Percentiles rank a stretch among this genome's conserved stretches.
These are phyloP conservation scores for Periophthalmus modestus DNA, from an alignment of 2,113 vertebrate species.

Conservation along the genomic window DNA sequence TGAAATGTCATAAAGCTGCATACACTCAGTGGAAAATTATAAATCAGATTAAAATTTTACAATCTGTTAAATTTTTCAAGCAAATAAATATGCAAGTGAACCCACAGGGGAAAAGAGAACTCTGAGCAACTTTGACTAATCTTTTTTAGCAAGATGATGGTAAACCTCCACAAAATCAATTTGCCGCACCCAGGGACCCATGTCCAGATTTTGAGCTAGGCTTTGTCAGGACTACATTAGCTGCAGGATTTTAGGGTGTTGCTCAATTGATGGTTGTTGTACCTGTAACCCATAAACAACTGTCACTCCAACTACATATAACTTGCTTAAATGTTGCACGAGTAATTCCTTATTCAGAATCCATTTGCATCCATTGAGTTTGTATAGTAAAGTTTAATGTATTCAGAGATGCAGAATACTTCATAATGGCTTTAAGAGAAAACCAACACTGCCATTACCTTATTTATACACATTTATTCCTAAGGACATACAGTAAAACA, in stretches of 20 bases:
- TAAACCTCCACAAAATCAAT: neutral
- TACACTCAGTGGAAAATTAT: slow-evolving; percentile 2
- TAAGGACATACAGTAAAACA: neutral
- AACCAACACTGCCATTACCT: neutral
- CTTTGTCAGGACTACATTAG: no score
- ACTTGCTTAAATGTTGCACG: neutral
- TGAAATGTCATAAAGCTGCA: slow-evolving; percentile 6
- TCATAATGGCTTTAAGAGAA: neutral
- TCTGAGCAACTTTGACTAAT: slow-evolving; percentile 1
- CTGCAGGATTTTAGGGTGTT: no score
- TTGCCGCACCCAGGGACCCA: no score
- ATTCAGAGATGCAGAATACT: neutral
- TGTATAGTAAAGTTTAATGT: neutral
- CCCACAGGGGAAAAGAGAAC: neutral
- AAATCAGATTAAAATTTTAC: slow-evolving; percentile 6
- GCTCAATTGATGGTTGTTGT: no score
- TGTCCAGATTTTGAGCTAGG: no score
- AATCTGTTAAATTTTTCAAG: neutral
- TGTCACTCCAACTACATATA: neutral
- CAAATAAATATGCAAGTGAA: slow-evolving; percentile 6
- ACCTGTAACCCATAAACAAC: no score
- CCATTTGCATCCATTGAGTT: neutral
- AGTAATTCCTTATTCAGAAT: neutral
- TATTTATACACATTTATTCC: neutral
- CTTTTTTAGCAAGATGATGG: neutral